A percentile compares a stretch with the other conserved stretches of the same genome.
Conservation (phyloP, 2,113 vertebrate species). For the Romanogobio albipinnatus region DNA sequence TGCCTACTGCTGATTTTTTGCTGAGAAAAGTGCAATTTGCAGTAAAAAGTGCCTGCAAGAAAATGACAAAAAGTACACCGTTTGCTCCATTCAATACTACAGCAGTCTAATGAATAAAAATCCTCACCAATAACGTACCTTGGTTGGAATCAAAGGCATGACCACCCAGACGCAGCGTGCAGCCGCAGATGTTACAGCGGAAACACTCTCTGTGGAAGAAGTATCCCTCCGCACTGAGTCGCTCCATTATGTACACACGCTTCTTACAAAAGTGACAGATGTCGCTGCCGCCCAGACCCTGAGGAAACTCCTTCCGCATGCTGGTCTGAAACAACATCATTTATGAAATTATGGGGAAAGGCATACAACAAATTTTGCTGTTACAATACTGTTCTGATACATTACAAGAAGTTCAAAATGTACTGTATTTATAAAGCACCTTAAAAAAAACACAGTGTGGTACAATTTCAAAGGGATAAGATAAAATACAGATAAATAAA, state of each 20-base stretch:
- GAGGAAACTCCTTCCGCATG: slow-evolving; percentile 76
- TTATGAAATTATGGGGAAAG: neutral
- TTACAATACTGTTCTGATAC: neutral
- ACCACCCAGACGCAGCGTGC: slow-evolving; percentile 85
- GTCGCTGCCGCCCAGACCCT: slow-evolving; percentile 86
- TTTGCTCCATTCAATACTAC: neutral
- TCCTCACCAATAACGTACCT: slow-evolving; percentile 55
- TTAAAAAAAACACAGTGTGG: too few species aligned
- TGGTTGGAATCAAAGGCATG: slow-evolving; percentile 83
- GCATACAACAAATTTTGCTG: neutral
- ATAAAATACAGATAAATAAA: too few species aligned
- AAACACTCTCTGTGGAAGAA: slow-evolving; percentile 97
- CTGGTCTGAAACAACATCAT: slow-evolving; percentile 74
- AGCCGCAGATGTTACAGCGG: slow-evolving; percentile 86
- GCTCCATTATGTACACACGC: slow-evolving; percentile 94
- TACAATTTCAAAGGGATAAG: too few species aligned
- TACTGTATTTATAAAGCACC: too few species aligned
- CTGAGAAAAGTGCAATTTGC: slow-evolving; percentile 89
- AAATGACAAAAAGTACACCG: neutral
- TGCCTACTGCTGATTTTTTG: slow-evolving; percentile 74
- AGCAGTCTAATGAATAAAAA: too few species aligned
- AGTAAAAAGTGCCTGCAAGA: slow-evolving; percentile 91
- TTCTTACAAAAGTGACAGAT: slow-evolving; percentile 92
- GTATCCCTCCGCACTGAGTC: slow-evolving; percentile 89
- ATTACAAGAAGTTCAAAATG: neutral